Percentiles rank a stretch among this genome's conserved stretches.
Evolutionary conservation across 2,113 vertebrate genomes (phyloP).

Genomic region (Oceanodroma tethys): DNA sequence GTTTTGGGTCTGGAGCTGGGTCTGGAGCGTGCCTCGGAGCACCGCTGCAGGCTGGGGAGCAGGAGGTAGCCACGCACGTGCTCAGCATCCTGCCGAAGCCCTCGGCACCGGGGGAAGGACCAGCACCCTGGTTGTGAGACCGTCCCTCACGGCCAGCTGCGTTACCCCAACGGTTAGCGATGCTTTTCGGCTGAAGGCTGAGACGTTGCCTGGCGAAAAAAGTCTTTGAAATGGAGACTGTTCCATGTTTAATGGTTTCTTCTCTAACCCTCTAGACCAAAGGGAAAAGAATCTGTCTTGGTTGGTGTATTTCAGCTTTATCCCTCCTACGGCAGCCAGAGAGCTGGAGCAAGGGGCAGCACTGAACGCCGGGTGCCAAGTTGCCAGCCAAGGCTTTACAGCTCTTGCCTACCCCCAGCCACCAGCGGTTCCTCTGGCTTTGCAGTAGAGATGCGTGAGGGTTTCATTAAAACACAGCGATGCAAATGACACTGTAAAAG

Average conservation of each 20-base stretch:
- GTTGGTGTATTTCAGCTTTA: neutral
- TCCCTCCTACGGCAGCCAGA: neutral
- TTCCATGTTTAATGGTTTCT: neutral
- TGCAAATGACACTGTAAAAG: slow-evolving; percentile 13
- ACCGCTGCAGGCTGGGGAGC: neutral
- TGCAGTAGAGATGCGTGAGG: slow-evolving; percentile 46
- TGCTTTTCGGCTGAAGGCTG: slow-evolving; percentile 10
- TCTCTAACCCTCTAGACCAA: neutral
- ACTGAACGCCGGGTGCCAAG: neutral
- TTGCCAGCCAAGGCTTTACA: neutral
- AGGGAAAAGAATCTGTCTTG: neutral
- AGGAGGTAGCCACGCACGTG: neutral
- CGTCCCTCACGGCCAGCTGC: neutral
- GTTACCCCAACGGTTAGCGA: neutral
- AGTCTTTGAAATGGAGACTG: neutral
- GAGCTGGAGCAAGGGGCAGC: neutral
- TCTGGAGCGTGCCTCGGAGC: neutral
- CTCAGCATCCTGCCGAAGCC: neutral
- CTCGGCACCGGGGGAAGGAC: neutral
- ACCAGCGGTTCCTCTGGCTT: neutral
- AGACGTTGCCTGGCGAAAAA: neutral
- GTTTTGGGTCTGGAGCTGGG: neutral
- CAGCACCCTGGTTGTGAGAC: accelerated
- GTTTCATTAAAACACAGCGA: slow-evolving; percentile 14
- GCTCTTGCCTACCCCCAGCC: neutral